Percentiles rank a stretch among this genome's conserved stretches.
phyloP scores from a whole-genome alignment of 2,797 vertebrate species.

The Ispidina lecontei region DNA sequence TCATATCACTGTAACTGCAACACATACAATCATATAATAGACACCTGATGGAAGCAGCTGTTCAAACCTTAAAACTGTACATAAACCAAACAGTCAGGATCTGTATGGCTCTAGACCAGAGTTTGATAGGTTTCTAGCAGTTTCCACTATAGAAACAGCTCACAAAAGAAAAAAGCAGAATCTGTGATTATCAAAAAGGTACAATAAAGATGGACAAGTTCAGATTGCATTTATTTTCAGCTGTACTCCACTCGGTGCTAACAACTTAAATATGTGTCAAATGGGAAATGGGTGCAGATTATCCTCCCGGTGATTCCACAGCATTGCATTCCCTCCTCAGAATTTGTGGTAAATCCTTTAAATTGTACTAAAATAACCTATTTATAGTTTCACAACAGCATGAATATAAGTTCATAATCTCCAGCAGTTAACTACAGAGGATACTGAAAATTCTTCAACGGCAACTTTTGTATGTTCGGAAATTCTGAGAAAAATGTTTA shows the following conservation, averaged over 20 bases:
- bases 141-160: background rate
- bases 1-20: background rate
- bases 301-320: background rate
- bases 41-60: background rate
- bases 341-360: background rate
- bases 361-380: background rate
- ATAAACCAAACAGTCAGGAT: fast-evolving
- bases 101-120: background rate
- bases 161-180: background rate
- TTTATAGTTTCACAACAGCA: constrained; percentile 16
- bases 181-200: background rate
- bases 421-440: background rate
- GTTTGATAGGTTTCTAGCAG: background rate
- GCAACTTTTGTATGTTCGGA: background rate
- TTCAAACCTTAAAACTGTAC: fast-evolving
- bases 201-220: background rate
- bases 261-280: background rate
- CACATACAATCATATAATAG: fast-evolving
- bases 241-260: background rate
- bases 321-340: fast-evolving
- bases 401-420: background rate
- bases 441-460: background rate
- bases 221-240: background rate
- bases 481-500: background rate
- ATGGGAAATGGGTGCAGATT: background rate